Evolutionary conservation across 1,140 invertebrate genomes (phyloP).

Genomic region (Rhagoletis pomonella): DNA sequence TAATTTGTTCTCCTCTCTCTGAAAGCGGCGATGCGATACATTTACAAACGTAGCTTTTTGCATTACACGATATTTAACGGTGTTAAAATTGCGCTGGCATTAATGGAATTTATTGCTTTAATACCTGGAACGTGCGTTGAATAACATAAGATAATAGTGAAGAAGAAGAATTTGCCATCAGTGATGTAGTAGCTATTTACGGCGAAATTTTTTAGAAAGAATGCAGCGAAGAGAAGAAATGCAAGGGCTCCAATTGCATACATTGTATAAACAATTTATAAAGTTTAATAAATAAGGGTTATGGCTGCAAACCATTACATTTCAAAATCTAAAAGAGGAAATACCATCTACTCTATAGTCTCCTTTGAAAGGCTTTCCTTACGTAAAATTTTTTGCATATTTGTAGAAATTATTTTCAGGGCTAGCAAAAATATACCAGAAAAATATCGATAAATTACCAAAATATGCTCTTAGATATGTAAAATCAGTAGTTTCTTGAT

Average conservation of each 20-base stretch:
- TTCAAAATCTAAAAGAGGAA: too few relatives aligned
- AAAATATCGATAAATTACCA: too few relatives aligned
- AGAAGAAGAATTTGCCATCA: background rate
- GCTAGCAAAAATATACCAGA: too few relatives aligned
- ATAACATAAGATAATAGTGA: background rate
- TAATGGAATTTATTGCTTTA: conserved; percentile 38
- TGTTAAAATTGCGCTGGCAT: background rate
- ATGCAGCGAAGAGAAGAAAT: background rate
- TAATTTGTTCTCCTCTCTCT: background rate
- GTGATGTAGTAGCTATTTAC: background rate
- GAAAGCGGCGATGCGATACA: background rate
- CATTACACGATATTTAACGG: background rate
- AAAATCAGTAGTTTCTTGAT: too few relatives aligned
- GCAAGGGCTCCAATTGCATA: background rate
- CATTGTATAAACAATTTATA: too few relatives aligned
- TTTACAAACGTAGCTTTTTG: background rate
- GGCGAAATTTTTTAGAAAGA: background rate
- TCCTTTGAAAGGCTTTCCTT: too few relatives aligned
- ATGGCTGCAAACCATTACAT: too few relatives aligned
- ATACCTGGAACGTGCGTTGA: background rate
- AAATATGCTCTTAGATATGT: too few relatives aligned
- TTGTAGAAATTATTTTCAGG: too few relatives aligned
- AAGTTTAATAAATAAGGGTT: too few relatives aligned
- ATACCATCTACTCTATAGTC: too few relatives aligned
- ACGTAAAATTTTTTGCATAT: too few relatives aligned